These are phyloP conservation scores for Montipora capricornis DNA, from an alignment of 64 coral and sea anemone genomes.

Conservation along the genomic window DNA sequence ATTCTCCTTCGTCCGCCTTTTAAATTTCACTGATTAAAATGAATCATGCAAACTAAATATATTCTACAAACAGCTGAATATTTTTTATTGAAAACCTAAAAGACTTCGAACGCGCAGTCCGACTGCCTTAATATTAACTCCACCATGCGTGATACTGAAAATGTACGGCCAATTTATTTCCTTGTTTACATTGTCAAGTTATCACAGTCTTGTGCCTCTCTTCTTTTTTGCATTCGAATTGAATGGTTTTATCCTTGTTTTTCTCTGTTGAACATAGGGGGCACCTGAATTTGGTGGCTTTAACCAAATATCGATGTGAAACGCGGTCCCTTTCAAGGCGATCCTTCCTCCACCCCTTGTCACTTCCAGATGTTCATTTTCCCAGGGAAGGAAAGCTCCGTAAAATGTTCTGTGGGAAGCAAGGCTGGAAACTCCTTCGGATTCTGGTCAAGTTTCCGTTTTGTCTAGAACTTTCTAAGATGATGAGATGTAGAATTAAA, in stretches of 20 bases:
- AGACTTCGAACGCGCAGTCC: background rate
- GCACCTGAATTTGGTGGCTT: conserved; percentile 50
- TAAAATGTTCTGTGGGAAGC: conserved; percentile 29
- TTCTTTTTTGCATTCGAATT: conserved; percentile 1
- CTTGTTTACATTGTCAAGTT: background rate
- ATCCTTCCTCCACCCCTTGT: background rate
- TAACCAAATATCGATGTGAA: background rate
- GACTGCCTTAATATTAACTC: background rate
- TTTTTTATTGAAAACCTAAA: background rate
- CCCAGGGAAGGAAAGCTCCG: conserved; percentile 32
- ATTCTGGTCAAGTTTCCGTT: conserved; percentile 17
- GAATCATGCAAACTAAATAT: background rate
- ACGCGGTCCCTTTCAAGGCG: conserved; percentile 20
- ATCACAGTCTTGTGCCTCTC: background rate
- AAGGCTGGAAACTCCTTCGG: conserved; percentile 13
- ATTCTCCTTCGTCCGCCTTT: background rate
- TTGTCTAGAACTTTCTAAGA: background rate
- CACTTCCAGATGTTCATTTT: conserved; percentile 44
- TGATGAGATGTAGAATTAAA: background rate
- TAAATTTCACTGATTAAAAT: background rate
- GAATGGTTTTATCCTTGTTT: conserved; percentile 28
- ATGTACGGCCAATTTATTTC: conserved; percentile 19
- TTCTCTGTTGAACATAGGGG: conserved; percentile 32
- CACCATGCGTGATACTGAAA: background rate
- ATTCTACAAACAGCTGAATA: background rate